A percentile compares a stretch with the other conserved stretches of the same genome.
These are phyloP conservation scores for Tenebrosternarchus preto DNA, from an alignment of 2,113 vertebrate genomes.

Conservation along the genomic window DNA sequence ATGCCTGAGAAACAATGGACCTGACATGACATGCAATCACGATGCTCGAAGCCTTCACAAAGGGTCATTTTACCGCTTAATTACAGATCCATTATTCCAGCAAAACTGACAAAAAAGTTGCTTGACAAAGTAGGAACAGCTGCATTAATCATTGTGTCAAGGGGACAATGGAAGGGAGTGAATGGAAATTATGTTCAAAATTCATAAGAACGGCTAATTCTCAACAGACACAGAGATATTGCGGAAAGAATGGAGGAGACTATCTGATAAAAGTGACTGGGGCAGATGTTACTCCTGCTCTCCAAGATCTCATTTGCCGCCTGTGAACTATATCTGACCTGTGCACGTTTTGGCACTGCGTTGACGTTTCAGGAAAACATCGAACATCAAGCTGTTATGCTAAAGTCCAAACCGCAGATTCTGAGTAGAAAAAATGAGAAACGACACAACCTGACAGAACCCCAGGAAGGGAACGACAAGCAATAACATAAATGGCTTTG, in stretches of 20 bases:
- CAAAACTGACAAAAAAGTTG: slow-evolving; percentile 40
- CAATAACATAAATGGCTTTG: slow-evolving; percentile 12
- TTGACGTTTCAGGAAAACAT: slow-evolving; percentile 25
- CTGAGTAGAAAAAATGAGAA: slow-evolving; percentile 39
- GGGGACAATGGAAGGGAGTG: slow-evolving; percentile 32
- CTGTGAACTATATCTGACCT: slow-evolving; percentile 38
- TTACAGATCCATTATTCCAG: slow-evolving; percentile 54
- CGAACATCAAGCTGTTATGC: slow-evolving; percentile 17
- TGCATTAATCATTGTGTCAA: slow-evolving; percentile 53
- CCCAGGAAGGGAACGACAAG: slow-evolving; percentile 11
- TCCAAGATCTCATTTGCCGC: slow-evolving; percentile 16
- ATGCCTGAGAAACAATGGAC: slow-evolving; percentile 50
- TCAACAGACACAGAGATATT: slow-evolving; percentile 1
- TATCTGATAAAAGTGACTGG: slow-evolving; percentile 6
- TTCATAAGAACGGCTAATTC: slow-evolving; percentile 34
- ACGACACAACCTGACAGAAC: slow-evolving; percentile 11
- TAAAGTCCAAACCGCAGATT: neutral
- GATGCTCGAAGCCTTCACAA: slow-evolving; percentile 44
- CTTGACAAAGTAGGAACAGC: slow-evolving; percentile 41
- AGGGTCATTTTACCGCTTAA: slow-evolving; percentile 56
- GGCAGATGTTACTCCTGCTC: slow-evolving; percentile 14
- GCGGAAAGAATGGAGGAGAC: neutral
- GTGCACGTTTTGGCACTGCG: slow-evolving; percentile 3
- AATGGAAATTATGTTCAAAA: slow-evolving; percentile 44
- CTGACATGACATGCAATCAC: slow-evolving; percentile 49